These are phyloP conservation scores for Chalcosyrphus nemorum DNA, from an alignment of 2,888 invertebrate species.

Conservation along the genomic window DNA sequence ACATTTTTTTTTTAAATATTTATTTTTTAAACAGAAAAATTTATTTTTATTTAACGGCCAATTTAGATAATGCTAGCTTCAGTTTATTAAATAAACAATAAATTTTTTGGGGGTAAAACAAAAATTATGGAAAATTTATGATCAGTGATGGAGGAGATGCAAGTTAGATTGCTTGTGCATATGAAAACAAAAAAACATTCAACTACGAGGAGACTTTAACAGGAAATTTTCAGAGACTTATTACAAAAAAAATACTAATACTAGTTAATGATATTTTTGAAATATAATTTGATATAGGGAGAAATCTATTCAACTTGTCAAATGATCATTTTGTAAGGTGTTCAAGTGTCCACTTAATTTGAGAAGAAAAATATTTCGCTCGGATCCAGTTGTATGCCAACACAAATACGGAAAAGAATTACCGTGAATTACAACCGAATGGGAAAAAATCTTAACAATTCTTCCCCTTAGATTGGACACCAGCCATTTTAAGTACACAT, in stretches of 20 bases:
- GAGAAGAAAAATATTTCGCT: too few relatives aligned
- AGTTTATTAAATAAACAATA: too few relatives aligned
- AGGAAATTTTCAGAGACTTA: background rate
- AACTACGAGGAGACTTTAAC: background rate
- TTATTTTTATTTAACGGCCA: constrained; percentile 4
- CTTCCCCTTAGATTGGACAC: too few relatives aligned
- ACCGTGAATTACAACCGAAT: too few relatives aligned
- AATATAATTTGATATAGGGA: too few relatives aligned
- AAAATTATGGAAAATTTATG: background rate
- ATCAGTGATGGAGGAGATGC: background rate
- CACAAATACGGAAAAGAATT: too few relatives aligned
- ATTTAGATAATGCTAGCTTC: constrained; percentile 16
- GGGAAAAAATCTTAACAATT: too few relatives aligned
- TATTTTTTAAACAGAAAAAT: constrained; percentile 16
- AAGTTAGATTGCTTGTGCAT: background rate
- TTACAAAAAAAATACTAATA: background rate
- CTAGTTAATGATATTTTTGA: too few relatives aligned
- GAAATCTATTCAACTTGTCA: background rate
- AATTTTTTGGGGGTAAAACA: background rate
- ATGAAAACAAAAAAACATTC: background rate
- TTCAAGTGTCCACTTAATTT: too few relatives aligned
- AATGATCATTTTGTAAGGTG: too few relatives aligned
- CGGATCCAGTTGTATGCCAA: too few relatives aligned
- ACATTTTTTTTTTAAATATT: constrained; percentile 31
- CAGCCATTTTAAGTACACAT: too few relatives aligned